Evolutionary conservation across 2,888 invertebrate genomes (phyloP), one percentile per base, ranked within the genome.

Genomic region (Blastobasis adustella): DNA sequence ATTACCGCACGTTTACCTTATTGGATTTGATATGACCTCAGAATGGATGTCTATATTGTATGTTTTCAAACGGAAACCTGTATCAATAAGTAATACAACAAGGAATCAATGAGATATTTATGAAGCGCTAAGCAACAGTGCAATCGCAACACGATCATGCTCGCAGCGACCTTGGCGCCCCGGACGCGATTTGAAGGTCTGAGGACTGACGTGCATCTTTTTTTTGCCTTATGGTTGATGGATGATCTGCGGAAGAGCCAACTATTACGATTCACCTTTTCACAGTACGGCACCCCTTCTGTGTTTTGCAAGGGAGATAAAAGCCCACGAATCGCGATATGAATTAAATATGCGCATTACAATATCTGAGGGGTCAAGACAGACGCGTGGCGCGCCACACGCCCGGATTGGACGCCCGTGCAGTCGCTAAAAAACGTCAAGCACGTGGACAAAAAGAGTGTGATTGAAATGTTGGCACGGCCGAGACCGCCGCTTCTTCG

Each of bases 381-480:
- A 10, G 41, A 10, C 38, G 47, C 37, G 46, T 54, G 49, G 10
- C 51, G 49, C 39, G 47, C 43, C 23, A 3, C 23, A 23, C 23
- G 23, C 23, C 23, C 40, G 39, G 40, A 44, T 42, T 45, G n/a
- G 39, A 38, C 37, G 49, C 39, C 50, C 40, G 37, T 40, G 46
- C 46, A 56, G 51, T 55, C 58, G 60, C 52, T 60, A 59, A 62
- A 63, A 63, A 63, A 58, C 66, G 52, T 55, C 56, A 58, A 66
- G 72, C 82, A 81, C 82, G 82, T 84, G 81, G 68, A 8, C 36
- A 23, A 10, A 23, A 66, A 68, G 67, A 71, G 64, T 65, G 62
- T 58, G 72, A 76, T 72, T 65, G 70, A 78, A 79, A 77, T 76
- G 70, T 86, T 86, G 86, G 86, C 85, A 86, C 76, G 66, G 58